A percentile compares a stretch with the other conserved stretches of the same genome.
These are phyloP conservation scores for Rhodeus uyekii DNA, from an alignment of 2,797 vertebrate species.

Conservation along the genomic window DNA sequence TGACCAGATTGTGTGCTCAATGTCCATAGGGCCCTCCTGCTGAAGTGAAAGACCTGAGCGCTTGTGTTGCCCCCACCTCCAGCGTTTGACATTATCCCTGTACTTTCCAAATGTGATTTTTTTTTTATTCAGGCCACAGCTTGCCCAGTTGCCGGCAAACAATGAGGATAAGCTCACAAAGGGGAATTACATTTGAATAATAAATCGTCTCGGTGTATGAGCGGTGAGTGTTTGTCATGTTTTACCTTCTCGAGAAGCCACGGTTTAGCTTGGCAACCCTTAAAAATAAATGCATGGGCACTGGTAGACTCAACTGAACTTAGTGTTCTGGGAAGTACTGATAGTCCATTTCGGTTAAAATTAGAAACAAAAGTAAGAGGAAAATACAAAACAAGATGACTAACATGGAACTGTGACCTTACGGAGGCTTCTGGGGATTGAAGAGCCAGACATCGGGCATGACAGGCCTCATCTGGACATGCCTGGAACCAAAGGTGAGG, in stretches of 20 bases:
- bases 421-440: constrained; percentile 4
- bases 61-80: constrained; percentile 20
- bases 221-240: background rate
- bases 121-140: constrained; percentile 23
- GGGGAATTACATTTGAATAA: background rate
- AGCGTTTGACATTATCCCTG: constrained; percentile 41
- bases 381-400: constrained; percentile 22
- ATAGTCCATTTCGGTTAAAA: background rate
- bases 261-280: background rate
- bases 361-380: background rate
- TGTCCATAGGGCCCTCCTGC: constrained; percentile 41
- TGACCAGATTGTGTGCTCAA: constrained; percentile 48
- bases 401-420: constrained; percentile 9
- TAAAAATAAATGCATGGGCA: background rate
- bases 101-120: constrained; percentile 17
- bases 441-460: constrained; percentile 2
- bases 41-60: constrained; percentile 40
- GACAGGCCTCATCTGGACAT: constrained; percentile 24
- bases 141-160: background rate
- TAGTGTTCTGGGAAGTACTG: background rate
- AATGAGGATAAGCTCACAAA: background rate
- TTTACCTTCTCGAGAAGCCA: background rate
- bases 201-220: background rate
- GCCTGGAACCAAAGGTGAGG: constrained; percentile 32
- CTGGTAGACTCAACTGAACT: background rate